Percentiles rank a stretch among this genome's conserved stretches.
Evolutionary conservation across 2,888 invertebrate species (phyloP).

Genomic region (Ectobius pallidus): DNA sequence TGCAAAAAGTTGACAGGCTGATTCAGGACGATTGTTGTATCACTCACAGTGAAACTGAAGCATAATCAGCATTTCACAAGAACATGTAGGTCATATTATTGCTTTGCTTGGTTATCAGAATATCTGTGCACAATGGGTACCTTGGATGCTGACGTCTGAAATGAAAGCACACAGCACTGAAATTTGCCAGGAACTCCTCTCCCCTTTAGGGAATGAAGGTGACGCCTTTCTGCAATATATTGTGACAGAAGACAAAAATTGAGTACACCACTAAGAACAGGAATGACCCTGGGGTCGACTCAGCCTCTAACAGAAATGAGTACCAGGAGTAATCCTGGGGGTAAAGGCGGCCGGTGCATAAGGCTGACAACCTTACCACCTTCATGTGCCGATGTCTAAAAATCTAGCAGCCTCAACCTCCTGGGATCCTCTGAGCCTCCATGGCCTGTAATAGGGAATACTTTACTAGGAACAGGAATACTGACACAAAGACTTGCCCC

Average conservation of each 20-base stretch:
- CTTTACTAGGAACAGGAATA: not conserved
- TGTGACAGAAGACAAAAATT: not conserved
- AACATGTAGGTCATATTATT: not conserved
- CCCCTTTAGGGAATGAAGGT: no score
- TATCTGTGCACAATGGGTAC: not conserved
- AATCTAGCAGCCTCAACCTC: no score
- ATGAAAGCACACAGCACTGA: not conserved
- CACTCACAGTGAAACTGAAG: not conserved
- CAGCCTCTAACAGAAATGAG: no score
- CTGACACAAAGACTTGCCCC: not conserved
- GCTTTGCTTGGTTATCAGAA: not conserved
- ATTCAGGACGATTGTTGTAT: conserved; percentile 5
- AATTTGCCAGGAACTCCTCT: not conserved
- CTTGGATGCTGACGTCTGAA: not conserved
- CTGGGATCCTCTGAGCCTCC: no score
- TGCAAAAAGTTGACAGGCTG: not conserved
- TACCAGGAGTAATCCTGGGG: no score
- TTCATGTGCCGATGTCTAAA: no score
- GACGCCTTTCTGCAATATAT: no score
- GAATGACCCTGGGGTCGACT: not conserved
- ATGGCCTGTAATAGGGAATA: no score
- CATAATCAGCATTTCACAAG: not conserved
- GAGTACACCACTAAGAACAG: not conserved
- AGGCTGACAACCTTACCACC: no score
- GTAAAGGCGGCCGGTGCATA: no score